Conservation (phyloP, 2,113 vertebrate genomes). For the Sander lucioperca region DNA sequence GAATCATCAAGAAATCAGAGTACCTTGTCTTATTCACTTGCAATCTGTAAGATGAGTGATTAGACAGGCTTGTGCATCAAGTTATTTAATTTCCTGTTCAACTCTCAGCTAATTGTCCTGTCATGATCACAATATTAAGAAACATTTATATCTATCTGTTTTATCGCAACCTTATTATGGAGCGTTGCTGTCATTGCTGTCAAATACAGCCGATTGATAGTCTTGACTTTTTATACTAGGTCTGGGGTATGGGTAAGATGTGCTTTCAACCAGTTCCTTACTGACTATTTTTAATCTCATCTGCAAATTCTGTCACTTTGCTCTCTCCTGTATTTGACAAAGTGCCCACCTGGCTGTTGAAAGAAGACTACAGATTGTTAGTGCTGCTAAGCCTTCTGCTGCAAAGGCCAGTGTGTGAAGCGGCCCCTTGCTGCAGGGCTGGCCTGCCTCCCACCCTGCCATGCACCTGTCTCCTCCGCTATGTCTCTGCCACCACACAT, state of each 20-base stretch:
- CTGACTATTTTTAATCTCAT: conserved; percentile 16
- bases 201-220: conserved; percentile 15
- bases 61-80: neutral
- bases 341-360: conserved; percentile 39
- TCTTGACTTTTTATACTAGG: neutral
- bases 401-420: conserved; percentile 75
- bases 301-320: neutral
- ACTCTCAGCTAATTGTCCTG: neutral
- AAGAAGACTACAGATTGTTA: conserved; percentile 60
- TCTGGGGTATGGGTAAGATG: neutral
- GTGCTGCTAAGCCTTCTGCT: conserved; percentile 67
- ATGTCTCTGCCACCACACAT: conserved; percentile 12
- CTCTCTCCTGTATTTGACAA: conserved; percentile 6
- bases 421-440: conserved; percentile 80
- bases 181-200: neutral
- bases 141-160: neutral
- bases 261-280: neutral
- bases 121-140: conserved; percentile 3
- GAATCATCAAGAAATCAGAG: neutral
- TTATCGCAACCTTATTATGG: too few relatives aligned
- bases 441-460: conserved; percentile 78
- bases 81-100: conserved; percentile 37
- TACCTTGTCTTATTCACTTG: neutral
- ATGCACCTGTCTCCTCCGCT: conserved; percentile 47
- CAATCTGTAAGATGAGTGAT: neutral